phyloP scores from a whole-genome alignment of 2,888 invertebrate genomes.

The Cataglyphis altisquamis region DNA sequence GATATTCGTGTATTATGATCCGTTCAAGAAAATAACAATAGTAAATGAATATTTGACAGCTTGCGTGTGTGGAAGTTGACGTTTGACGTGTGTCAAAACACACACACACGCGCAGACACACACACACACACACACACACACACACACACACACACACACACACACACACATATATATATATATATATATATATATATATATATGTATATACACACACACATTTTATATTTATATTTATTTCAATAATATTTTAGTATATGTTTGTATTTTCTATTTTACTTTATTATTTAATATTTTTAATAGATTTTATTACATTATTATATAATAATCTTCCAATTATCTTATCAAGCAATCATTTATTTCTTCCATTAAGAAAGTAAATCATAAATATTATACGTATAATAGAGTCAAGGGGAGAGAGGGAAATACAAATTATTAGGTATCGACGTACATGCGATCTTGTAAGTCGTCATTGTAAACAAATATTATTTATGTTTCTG shows the following conservation, averaged over 20 bases:
- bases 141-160: too few species aligned
- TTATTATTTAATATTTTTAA: neutral
- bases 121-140: too few species aligned
- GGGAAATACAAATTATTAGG: too few species aligned
- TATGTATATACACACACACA: neutral
- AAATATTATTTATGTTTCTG: neutral
- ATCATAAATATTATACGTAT: too few species aligned
- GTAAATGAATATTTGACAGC: neutral
- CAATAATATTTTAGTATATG: conserved; percentile 1
- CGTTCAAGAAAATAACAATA: neutral
- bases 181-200: too few species aligned
- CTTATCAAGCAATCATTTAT: too few species aligned
- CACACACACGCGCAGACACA: too few species aligned
- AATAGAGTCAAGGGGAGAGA: too few species aligned
- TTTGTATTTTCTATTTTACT: neutral
- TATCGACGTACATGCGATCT: neutral
- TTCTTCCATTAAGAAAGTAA: too few species aligned
- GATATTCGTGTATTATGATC: neutral
- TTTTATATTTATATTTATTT: neutral
- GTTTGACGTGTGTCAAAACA: neutral
- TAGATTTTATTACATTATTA: neutral
- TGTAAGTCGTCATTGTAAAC: neutral
- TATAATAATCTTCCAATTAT: too few species aligned
- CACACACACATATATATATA: too few species aligned
- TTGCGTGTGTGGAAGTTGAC: neutral